phyloP scores from a whole-genome alignment of 2,113 vertebrate species.

The Megaceryle torquata region DNA sequence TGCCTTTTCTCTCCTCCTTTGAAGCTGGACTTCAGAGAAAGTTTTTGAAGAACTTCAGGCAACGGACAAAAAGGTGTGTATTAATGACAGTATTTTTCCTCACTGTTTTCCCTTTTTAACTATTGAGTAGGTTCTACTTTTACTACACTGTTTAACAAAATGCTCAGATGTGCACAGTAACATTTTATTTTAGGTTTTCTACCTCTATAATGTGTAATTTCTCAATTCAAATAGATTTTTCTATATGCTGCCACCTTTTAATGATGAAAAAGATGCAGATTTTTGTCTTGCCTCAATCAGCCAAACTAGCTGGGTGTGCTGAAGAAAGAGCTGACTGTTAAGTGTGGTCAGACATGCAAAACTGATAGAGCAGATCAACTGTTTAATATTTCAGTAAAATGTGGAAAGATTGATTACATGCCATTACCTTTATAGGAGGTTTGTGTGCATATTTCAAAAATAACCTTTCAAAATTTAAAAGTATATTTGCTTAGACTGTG shows the following conservation, averaged over 20 bases:
- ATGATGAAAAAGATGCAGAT: not conserved
- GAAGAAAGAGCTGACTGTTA: not conserved
- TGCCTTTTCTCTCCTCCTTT: slow-evolving; percentile 23
- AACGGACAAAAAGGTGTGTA: slow-evolving; percentile 87
- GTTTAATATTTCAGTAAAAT: not conserved
- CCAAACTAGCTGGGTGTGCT: not conserved
- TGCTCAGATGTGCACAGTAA: not conserved
- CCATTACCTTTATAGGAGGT: not conserved
- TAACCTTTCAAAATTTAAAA: not conserved
- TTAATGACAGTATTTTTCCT: not conserved
- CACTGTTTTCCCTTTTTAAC: not conserved
- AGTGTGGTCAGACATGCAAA: not conserved
- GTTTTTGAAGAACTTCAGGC: slow-evolving; percentile 97
- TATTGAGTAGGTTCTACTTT: not conserved
- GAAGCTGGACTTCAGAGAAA: slow-evolving; percentile 94
- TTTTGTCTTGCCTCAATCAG: not conserved
- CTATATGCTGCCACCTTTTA: not conserved
- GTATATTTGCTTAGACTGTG: not conserved
- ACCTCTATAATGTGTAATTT: not conserved
- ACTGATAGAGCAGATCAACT: not conserved
- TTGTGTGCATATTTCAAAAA: not conserved
- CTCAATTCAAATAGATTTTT: not conserved
- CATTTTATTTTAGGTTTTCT: not conserved
- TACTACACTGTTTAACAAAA: not conserved
- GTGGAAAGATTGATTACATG: not conserved